Base-by-base conservation (phyloP, 1,140 invertebrate genomes). In the Cydia pomonella region DNA sequence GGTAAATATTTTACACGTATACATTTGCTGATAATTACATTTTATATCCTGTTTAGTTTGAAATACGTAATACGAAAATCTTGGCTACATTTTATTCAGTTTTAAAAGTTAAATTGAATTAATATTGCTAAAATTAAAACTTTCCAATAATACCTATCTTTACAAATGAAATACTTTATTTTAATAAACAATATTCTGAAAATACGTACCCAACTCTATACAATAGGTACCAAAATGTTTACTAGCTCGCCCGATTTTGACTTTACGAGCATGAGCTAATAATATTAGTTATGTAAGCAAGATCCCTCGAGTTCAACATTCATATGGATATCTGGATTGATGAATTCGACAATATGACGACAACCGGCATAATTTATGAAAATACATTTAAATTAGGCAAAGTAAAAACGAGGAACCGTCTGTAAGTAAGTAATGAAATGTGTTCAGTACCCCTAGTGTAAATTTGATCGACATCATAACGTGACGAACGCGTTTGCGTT, bases 231-330 rank as follows among this genome's bases (percentile, higher is more conserved):
- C 13, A 50, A 50, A 50, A 47, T 12, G 44, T 12, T 47, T 16
- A 47, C 5, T 16, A 47, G 16, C 12, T 16, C 3, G 16, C 12
- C 3, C 44, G 13, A n/a, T 50, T 16, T 50, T 53, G 47, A 18
- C 1, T 53, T 53, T 53, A 53, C 47, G 3, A 53, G 47, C 47
- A 53, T n/a, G 47, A 53, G n/a, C 47, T 53, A 18, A 53, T 53
- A 53, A 53, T 53, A 53, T 53, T n/a, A n/a, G n/a, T n/a, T 53
- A 53, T 53, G 47, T 53, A 53, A 53, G 47, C 47, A 53, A 53
- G n/a, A 53, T 53, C 47, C n/a, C 47, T 53, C 47, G 47, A 53
- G 47, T 53, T 44, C 16, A 18, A 16, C n/a, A 53, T 53, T 53
- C 47, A 18, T 53, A 47, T 47, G 44, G 44, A n/a, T 53, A 53